phyloP scores from a whole-genome alignment of 2,888 invertebrate species.

The Beris chalybata region DNA sequence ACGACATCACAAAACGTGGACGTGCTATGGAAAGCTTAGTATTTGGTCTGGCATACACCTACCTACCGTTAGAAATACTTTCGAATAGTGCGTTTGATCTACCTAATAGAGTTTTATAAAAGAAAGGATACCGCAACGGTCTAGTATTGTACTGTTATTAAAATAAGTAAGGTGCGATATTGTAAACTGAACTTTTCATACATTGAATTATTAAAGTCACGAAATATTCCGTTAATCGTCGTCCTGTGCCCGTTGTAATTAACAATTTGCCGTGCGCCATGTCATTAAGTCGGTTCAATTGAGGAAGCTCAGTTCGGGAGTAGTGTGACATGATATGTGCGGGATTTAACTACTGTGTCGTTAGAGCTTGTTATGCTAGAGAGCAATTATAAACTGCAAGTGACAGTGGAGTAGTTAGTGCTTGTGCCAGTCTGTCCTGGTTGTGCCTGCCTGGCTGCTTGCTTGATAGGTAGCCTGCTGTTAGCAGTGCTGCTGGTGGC shows the following conservation, averaged over 20 bases:
- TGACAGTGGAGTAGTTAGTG: conserved; percentile 24
- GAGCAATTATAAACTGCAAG: conserved; percentile 20
- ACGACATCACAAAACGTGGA: conserved; percentile 42
- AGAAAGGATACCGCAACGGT: too few species aligned
- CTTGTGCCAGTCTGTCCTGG: background rate
- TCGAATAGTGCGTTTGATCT: too few species aligned
- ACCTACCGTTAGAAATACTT: too few species aligned
- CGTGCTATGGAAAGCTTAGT: conserved; percentile 26
- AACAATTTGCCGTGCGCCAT: conserved; percentile 12
- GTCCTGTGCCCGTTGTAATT: conserved; percentile 13
- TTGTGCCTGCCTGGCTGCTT: background rate
- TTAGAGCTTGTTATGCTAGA: conserved; percentile 5
- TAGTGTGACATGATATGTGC: background rate
- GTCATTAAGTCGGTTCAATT: conserved; percentile 8
- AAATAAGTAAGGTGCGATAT: too few species aligned
- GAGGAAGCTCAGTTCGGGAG: conserved; percentile 1
- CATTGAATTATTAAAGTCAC: background rate
- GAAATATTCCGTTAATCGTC: conserved; percentile 1
- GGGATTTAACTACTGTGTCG: conserved; percentile 4
- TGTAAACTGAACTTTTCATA: too few species aligned
- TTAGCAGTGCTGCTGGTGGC: conserved; percentile 1
- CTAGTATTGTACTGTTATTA: too few species aligned
- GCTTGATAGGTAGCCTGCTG: background rate
- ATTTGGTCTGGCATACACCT: too few species aligned
- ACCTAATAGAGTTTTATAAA: too few species aligned